phyloP scores from a whole-genome alignment of 2,888 invertebrate genomes.

The Rhorus exstirpatorius region DNA sequence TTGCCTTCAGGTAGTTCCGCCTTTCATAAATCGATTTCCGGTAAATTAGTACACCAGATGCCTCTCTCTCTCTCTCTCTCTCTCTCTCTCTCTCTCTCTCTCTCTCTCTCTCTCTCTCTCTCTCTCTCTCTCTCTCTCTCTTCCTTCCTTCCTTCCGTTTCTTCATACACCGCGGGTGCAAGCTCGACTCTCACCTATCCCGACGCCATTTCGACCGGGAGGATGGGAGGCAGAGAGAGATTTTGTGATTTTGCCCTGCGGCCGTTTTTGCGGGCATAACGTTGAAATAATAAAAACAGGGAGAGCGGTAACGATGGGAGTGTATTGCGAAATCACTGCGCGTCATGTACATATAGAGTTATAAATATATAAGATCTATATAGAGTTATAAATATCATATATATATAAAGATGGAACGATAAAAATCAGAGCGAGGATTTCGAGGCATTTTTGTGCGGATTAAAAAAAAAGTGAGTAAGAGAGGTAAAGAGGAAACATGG shows the following conservation, averaged over 20 bases:
- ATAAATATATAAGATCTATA: background rate
- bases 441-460: background rate
- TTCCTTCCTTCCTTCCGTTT: background rate
- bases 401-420: background rate
- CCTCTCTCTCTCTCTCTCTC: slow-evolving; percentile 10
- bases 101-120: slow-evolving; percentile 11
- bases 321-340: slow-evolving; percentile 40
- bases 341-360: background rate
- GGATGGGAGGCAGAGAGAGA: background rate
- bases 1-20: slow-evolving; percentile 65
- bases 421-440: slow-evolving; percentile 26
- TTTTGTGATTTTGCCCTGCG: slow-evolving; percentile 53
- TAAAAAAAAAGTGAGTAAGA: slow-evolving; percentile 36
- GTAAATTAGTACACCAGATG: slow-evolving; percentile 57
- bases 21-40: slow-evolving; percentile 70
- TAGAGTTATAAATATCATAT: background rate
- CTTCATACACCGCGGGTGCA: slow-evolving; percentile 40
- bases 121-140: background rate
- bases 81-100: background rate
- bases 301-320: slow-evolving; percentile 55
- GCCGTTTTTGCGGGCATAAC: slow-evolving; percentile 35
- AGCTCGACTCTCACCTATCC: slow-evolving; percentile 22
- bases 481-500: slow-evolving; percentile 17
- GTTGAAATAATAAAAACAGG: slow-evolving; percentile 63
- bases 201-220: slow-evolving; percentile 27